A percentile compares a stretch with the other conserved stretches of the same genome.
phyloP scores from a whole-genome alignment of 2,113 vertebrate species.

The Nycticorax nycticorax region DNA sequence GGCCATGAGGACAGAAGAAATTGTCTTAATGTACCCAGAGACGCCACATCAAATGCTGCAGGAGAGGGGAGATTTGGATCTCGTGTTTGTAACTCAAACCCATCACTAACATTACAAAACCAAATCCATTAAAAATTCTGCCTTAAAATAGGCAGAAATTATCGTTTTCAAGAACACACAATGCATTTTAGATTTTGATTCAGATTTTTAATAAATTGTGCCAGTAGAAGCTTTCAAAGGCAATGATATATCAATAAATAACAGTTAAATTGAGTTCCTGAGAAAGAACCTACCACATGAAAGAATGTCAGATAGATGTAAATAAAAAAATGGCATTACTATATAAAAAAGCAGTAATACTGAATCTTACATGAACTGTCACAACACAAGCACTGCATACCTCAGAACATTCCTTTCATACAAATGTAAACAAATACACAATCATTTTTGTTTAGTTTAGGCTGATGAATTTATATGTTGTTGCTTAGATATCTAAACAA shows the following conservation, averaged over 20 bases:
- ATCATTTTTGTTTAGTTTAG: slow-evolving; percentile 68
- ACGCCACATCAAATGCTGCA: neutral
- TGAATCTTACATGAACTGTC: slow-evolving; percentile 93
- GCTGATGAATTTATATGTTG: slow-evolving; percentile 69
- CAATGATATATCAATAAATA: slow-evolving; percentile 88
- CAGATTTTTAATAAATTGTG: slow-evolving; percentile 82
- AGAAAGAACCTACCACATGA: slow-evolving; percentile 84
- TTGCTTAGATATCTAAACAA: slow-evolving; percentile 75
- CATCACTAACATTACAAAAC: neutral
- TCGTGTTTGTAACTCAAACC: neutral
- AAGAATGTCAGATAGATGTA: slow-evolving; percentile 77
- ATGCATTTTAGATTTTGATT: slow-evolving; percentile 14
- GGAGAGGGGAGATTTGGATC: neutral
- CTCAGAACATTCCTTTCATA: slow-evolving; percentile 86
- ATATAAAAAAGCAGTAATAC: slow-evolving; percentile 80
- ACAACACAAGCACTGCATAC: slow-evolving; percentile 87
- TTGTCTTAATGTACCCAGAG: neutral
- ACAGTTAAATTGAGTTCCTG: slow-evolving; percentile 86
- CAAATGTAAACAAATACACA: slow-evolving; percentile 90
- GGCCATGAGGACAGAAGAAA: neutral
- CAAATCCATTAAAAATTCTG: neutral
- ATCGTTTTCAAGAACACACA: neutral
- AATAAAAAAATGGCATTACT: slow-evolving; percentile 74
- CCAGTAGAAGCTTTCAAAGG: slow-evolving; percentile 84
- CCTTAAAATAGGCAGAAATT: neutral